Evolutionary conservation across 53 echinoderm and acorn worm genomes (phyloP).

Genomic region (Echinometra lucunter): DNA sequence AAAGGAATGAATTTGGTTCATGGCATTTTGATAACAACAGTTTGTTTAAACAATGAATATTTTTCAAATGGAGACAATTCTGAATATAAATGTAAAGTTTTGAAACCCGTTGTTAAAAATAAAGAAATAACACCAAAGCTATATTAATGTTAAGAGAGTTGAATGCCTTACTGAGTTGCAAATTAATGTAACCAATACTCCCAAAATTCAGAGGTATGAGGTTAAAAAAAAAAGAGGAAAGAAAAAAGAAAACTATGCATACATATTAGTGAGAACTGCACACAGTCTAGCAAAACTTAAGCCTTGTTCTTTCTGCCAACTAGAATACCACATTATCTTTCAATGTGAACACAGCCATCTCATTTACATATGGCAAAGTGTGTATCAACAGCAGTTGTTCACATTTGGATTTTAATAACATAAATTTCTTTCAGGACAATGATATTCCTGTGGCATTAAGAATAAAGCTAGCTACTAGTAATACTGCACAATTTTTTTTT

Average conservation of each 20-base stretch:
- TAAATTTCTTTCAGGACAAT: background rate
- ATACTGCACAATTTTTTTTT: background rate
- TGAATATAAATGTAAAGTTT: background rate
- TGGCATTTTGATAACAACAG: too few species aligned
- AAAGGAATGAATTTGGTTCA: too few species aligned
- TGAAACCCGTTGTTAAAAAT: background rate
- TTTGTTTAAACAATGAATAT: too few species aligned
- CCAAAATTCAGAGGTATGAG: constrained; percentile 41
- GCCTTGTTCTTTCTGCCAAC: background rate
- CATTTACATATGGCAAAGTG: constrained; percentile 57
- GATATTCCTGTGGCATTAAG: background rate
- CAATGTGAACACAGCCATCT: constrained; percentile 26
- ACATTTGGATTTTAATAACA: background rate
- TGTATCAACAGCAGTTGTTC: constrained; percentile 39
- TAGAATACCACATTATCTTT: background rate
- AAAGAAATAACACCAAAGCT: background rate
- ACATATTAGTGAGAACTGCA: constrained; percentile 15
- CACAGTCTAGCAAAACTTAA: background rate
- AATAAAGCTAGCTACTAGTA: background rate
- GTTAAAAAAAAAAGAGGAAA: constrained; percentile 30
- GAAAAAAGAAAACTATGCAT: constrained; percentile 32
- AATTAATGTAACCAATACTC: background rate
- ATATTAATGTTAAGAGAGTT: background rate
- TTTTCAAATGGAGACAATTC: background rate
- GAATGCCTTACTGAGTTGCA: background rate